Percentiles rank a stretch among this genome's conserved stretches.
These are phyloP conservation scores for Trachurus trachurus DNA, from an alignment of 2,797 vertebrate species.

Conservation along the genomic window DNA sequence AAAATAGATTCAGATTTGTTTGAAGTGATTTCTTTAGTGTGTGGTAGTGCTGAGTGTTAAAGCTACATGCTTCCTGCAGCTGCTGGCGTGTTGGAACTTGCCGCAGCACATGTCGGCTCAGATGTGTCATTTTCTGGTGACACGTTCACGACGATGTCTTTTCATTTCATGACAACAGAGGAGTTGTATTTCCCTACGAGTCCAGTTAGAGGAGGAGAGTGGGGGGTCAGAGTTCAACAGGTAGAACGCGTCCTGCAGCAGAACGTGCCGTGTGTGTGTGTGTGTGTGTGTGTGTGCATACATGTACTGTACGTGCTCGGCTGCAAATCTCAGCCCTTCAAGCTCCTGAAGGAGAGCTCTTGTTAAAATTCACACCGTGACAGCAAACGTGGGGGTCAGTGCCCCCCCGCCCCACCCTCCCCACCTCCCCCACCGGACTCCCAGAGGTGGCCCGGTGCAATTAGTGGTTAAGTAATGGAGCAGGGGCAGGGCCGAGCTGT, in stretches of 20 bases:
- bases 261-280: neutral
- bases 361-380: slow-evolving; percentile 61
- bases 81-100: slow-evolving; percentile 12
- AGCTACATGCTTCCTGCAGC: slow-evolving; percentile 22
- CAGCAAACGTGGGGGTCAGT: slow-evolving; percentile 59
- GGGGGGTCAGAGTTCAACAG: neutral
- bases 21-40: neutral
- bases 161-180: neutral
- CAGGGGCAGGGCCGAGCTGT: slow-evolving; percentile 42
- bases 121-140: neutral
- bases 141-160: neutral
- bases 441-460: slow-evolving; percentile 60
- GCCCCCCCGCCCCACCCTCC: slow-evolving; percentile 20
- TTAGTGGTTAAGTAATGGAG: slow-evolving; percentile 70
- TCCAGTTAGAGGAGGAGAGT: neutral
- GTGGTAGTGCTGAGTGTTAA: neutral
- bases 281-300: too few relatives aligned
- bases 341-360: slow-evolving; percentile 38
- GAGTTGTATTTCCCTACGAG: too few relatives aligned
- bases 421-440: slow-evolving; percentile 12
- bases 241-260: neutral
- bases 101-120: slow-evolving; percentile 8
- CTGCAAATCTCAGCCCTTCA: neutral
- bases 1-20: slow-evolving; percentile 15
- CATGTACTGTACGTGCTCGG: too few relatives aligned